A percentile compares a stretch with the other conserved stretches of the same genome.
Evolutionary conservation across 2,113 vertebrate genomes (phyloP).

Genomic region (Notarius lentiginosus): DNA sequence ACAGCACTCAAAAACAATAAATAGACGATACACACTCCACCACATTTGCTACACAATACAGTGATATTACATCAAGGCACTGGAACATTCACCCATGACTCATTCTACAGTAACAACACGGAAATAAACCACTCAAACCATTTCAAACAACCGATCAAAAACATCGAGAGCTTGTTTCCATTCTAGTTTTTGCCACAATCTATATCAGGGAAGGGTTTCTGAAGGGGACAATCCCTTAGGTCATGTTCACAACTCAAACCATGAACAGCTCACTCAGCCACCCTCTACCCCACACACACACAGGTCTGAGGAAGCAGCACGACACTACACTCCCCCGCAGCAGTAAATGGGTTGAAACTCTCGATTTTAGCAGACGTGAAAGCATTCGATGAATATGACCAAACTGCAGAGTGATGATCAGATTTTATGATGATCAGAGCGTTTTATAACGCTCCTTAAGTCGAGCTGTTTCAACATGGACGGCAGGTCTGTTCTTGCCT

Average conservation of each 20-base stretch:
- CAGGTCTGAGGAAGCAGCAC: slow-evolving; percentile 10
- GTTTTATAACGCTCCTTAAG: neutral
- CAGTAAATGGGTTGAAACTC: slow-evolving; percentile 35
- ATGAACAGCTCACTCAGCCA: slow-evolving; percentile 28
- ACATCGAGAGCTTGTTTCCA: slow-evolving; percentile 33
- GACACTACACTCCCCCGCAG: slow-evolving; percentile 28
- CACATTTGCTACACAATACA: slow-evolving; percentile 32
- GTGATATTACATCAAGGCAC: slow-evolving; percentile 1
- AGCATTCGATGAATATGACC: slow-evolving; percentile 10
- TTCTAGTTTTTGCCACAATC: slow-evolving; percentile 17
- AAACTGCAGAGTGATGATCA: neutral
- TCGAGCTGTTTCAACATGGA: neutral
- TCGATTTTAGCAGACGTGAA: slow-evolving; percentile 22
- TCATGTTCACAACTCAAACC: slow-evolving; percentile 33
- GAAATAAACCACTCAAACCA: slow-evolving; percentile 35
- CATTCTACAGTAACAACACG: slow-evolving; percentile 50
- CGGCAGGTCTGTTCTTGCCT: neutral
- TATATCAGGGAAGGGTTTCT: slow-evolving; percentile 40
- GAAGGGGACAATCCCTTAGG: slow-evolving; percentile 40
- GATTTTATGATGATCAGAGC: neutral
- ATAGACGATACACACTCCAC: slow-evolving; percentile 8
- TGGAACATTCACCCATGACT: slow-evolving; percentile 33
- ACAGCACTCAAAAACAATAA: slow-evolving; percentile 24
- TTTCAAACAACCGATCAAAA: slow-evolving; percentile 39
- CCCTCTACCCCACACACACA: slow-evolving; percentile 16